Base-by-base conservation (phyloP, 2,888 invertebrate genomes). In the Chaitophorus viminalis region DNA sequence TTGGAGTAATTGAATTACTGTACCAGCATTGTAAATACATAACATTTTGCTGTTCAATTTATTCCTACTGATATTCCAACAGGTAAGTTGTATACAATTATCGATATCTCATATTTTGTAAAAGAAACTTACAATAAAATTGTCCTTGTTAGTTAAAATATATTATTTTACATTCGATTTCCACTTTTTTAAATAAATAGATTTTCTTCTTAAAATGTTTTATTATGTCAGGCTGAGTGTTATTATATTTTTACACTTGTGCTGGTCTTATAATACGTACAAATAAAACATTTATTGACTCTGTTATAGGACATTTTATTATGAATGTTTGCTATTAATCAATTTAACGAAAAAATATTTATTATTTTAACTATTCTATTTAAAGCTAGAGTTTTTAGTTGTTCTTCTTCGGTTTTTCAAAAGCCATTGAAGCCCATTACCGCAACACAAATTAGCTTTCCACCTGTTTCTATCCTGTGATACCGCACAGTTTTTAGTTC, bases 1-100 rank as follows among this genome's bases (percentile, higher is more conserved):
- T 82, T 31, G 46, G 68, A 21, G 81, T 46, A 33, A 76, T 29
- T 29, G 39, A 39, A 84, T 82, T 82, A 29, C 60, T 68, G 39
- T 11, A 46, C 39, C 18, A 9, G 21, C 74, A 74, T 31, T 25
- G 6, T 39, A 39, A 36, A 75, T 33, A 39, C 39, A 3, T 25
- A n/a, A 72, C 18, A 36, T 36, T 46, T 46, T 21, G 31, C 31
- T 18, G 29, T 46, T 82, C 8, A 17, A 29, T 70, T 72, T 21
- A 46, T 70, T 31, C 31, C 31, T 29, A 25, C 25, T 31, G 82
- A 65, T 18, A 79, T 82, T 70, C 21, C 3, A 46, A 82, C 25
- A 52, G 52, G 82, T 82, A 82, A 82, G 82, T 82, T 33, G 17
- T 25, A 18, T 21, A 21, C 31, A 14, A 29, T 70, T 29, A 31